These are phyloP conservation scores for Nycticorax nycticorax DNA, from an alignment of 2,113 vertebrate genomes.

Conservation along the genomic window DNA sequence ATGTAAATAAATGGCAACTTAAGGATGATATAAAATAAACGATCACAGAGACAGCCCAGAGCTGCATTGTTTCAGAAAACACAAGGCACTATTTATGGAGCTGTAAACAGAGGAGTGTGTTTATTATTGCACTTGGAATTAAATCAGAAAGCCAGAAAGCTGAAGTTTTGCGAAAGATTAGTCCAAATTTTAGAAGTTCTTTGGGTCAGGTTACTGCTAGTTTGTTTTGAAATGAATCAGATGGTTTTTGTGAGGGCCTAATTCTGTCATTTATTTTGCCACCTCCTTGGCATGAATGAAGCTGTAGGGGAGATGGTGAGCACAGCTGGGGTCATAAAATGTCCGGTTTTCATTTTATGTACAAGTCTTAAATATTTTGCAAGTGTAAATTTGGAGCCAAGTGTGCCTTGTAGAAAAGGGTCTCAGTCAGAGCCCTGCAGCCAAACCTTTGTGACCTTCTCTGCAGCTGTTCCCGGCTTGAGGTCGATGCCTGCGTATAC, in stretches of 20 bases:
- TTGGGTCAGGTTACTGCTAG: background rate
- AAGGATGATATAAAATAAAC: slow-evolving; percentile 78
- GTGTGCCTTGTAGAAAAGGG: background rate
- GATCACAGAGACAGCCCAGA: slow-evolving; percentile 66
- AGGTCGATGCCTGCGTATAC: fast-evolving
- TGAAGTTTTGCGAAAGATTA: slow-evolving; percentile 41
- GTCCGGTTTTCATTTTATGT: background rate
- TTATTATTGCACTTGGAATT: slow-evolving; percentile 65
- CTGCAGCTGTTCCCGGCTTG: background rate
- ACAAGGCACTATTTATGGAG: slow-evolving; percentile 68
- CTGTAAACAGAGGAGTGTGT: slow-evolving; percentile 63
- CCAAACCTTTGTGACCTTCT: background rate
- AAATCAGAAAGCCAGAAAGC: slow-evolving; percentile 59
- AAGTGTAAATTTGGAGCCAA: background rate
- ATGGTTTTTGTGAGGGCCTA: background rate
- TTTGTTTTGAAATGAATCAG: background rate
- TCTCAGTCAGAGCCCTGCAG: background rate
- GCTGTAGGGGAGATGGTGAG: background rate
- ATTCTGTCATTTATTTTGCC: background rate
- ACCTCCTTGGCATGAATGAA: background rate
- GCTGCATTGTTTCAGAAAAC: slow-evolving; percentile 69
- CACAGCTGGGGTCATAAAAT: background rate
- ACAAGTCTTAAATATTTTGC: background rate
- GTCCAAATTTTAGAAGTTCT: slow-evolving; percentile 10
- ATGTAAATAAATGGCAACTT: slow-evolving; percentile 75